Base-by-base conservation (phyloP, 2,888 invertebrate genomes). In the Cistogaster globosa region DNA sequence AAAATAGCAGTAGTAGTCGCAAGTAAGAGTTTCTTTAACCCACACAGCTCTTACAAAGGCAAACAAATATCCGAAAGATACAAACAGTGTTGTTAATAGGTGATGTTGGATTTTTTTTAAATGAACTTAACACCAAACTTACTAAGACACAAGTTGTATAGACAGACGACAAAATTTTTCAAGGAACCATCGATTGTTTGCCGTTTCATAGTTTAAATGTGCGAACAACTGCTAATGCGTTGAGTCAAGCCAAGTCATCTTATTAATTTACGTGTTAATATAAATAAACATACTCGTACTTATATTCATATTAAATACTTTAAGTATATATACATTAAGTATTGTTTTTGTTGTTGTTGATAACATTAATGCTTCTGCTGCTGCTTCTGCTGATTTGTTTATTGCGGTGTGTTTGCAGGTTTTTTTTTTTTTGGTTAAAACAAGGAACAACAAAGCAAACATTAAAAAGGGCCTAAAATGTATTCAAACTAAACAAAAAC, bases 201-300 rank as follows among this genome's bases (percentile, higher is more conserved):
- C 18, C 57, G 55, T 57, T 48, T 48, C 36, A 2, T 65, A 48
- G 20, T 45, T 74, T 42, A 48, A 67, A 76, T 67, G 76, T 63
- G 67, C 60, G 65, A 71, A 76, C 65, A 76, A 78, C 74, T 75
- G 78, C 82, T 75, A 78, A 78, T 82, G 82, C 65, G 60, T 75
- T 69, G 65, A 85, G 26, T 60, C 78, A 75, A 65, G 71, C 60
- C 71, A 80, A 60, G 60, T 42, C 12, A 42, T 42, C 12, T 78
- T 85, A 82, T 82, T 85, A 82, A 85, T 75, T 78, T 85, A 85
- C 67, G 78, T 79, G 75, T 75, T 85, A 82, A 81, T 84, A 72
- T 55, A 71, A 69, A 68, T 55, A 65, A 69, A 68, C 60, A 65
- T 32, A 58, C 32, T 72, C 53, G 7, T 57, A 69, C 75, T 20